These are phyloP conservation scores for Eristalinus aeneus DNA, from an alignment of 2,888 invertebrate species.

Conservation along the genomic window DNA sequence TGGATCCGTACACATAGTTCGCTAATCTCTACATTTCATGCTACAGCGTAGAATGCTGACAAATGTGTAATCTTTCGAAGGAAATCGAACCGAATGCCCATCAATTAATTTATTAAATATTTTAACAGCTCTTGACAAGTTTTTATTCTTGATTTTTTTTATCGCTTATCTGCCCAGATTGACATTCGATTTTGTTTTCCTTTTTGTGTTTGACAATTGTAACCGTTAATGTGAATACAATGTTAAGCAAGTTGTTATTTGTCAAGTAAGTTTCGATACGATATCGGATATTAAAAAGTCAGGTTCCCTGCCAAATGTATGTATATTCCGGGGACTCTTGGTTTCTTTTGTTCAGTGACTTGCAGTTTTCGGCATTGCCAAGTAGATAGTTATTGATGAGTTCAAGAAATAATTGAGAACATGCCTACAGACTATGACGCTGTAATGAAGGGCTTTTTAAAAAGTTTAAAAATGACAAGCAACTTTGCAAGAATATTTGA, in stretches of 20 bases:
- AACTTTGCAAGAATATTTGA: no score
- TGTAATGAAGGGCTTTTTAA: no score
- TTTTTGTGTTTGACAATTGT: slow-evolving; percentile 7
- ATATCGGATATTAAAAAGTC: slow-evolving; percentile 15
- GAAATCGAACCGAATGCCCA: background rate
- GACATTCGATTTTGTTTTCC: slow-evolving; percentile 2
- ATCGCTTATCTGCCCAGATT: slow-evolving; percentile 27
- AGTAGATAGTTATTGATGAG: background rate
- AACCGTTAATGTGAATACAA: slow-evolving; percentile 55
- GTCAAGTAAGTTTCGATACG: slow-evolving; percentile 10
- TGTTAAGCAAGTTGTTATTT: slow-evolving; percentile 36
- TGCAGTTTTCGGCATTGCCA: background rate
- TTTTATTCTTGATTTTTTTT: slow-evolving; percentile 19
- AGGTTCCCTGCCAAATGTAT: slow-evolving; percentile 6
- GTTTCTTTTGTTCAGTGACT: background rate
- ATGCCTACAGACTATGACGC: no score
- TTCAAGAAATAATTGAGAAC: background rate
- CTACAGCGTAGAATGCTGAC: background rate
- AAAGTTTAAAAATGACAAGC: no score
- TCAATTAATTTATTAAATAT: slow-evolving; percentile 23
- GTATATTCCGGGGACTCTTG: background rate
- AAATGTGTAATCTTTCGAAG: background rate
- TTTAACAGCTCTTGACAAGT: slow-evolving; percentile 26
- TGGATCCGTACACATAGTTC: background rate
- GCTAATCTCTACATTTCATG: background rate